phyloP scores from a whole-genome alignment of 2,797 vertebrate species.

The Poecilia gillii region DNA sequence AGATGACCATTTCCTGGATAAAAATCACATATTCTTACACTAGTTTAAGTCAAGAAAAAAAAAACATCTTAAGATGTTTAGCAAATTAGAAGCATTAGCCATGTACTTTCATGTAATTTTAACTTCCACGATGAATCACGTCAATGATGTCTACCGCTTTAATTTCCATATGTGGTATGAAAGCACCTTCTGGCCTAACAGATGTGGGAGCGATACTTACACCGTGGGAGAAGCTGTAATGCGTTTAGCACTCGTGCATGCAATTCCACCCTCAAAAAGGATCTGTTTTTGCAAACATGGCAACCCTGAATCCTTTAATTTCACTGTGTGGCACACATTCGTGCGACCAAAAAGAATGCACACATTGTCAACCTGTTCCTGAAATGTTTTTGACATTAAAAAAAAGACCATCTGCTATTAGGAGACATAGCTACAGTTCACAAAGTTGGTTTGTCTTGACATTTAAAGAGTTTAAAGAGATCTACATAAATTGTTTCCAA shows the following conservation, averaged over 20 bases:
- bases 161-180: conserved; percentile 54
- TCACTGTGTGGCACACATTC: not conserved
- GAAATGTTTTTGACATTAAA: conserved; percentile 52
- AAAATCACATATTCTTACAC: not conserved
- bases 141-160: conserved; percentile 19
- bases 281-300: conserved; percentile 17
- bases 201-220: conserved; percentile 63
- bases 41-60: not conserved
- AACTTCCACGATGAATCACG: conserved; percentile 29
- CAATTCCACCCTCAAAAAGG: conserved; percentile 57
- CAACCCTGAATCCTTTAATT: not conserved
- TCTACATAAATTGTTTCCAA: conserved; percentile 49
- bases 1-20: not conserved
- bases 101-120: conserved; percentile 15
- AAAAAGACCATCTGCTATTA: conserved; percentile 51
- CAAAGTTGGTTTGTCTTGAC: conserved; percentile 58
- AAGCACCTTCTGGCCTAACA: conserved; percentile 68
- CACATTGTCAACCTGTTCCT: conserved; percentile 28
- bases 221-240: conserved; percentile 52
- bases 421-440: conserved; percentile 58
- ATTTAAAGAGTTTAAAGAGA: conserved; percentile 54
- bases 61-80: not conserved
- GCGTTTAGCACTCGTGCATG: conserved; percentile 54
- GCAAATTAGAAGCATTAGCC: conserved; percentile 12
- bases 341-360: not conserved